Evolutionary conservation across 1,140 invertebrate genomes (phyloP).

Genomic region (Papilio aristodemus): DNA sequence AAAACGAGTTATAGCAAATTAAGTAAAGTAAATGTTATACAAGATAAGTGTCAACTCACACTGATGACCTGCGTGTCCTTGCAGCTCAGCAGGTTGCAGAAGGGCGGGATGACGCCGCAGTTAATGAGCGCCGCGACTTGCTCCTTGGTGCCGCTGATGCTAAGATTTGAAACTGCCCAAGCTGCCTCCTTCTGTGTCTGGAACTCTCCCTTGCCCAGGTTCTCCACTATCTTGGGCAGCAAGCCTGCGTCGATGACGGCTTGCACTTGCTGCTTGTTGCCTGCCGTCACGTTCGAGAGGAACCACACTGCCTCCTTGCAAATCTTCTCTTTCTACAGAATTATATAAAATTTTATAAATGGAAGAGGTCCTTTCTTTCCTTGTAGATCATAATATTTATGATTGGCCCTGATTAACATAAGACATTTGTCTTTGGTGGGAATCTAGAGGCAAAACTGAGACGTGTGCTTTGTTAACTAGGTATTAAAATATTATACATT

Average conservation of each 20-base stretch:
- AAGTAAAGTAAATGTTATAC: too few relatives aligned
- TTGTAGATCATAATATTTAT: too few relatives aligned
- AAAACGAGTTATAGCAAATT: too few relatives aligned
- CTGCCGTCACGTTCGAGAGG: slow-evolving; percentile 98
- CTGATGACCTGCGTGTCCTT: slow-evolving; percentile 92
- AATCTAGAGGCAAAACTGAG: too few relatives aligned
- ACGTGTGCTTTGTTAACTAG: too few relatives aligned
- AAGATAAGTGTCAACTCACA: slow-evolving; percentile 57
- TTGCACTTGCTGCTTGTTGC: slow-evolving; percentile 98
- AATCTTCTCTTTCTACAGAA: slow-evolving; percentile 84
- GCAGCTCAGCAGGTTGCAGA: slow-evolving; percentile 93
- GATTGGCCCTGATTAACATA: too few relatives aligned
- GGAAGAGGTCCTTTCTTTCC: too few relatives aligned
- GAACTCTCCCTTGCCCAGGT: slow-evolving; percentile 97
- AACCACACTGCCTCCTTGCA: slow-evolving; percentile 99
- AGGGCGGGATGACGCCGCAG: slow-evolving; percentile 93
- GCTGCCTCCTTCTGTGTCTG: slow-evolving; percentile 99
- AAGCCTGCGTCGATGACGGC: slow-evolving; percentile 97
- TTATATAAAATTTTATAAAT: too few relatives aligned
- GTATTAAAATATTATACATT: background rate
- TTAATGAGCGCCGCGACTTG: slow-evolving; percentile 94
- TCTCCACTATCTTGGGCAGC: slow-evolving; percentile 96
- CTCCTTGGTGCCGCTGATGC: slow-evolving; percentile 96
- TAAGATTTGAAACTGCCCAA: slow-evolving; percentile 99
- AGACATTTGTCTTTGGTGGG: too few relatives aligned